Evolutionary conservation across 2,113 vertebrate species (phyloP).

Genomic region (Hemicordylus capensis): DNA sequence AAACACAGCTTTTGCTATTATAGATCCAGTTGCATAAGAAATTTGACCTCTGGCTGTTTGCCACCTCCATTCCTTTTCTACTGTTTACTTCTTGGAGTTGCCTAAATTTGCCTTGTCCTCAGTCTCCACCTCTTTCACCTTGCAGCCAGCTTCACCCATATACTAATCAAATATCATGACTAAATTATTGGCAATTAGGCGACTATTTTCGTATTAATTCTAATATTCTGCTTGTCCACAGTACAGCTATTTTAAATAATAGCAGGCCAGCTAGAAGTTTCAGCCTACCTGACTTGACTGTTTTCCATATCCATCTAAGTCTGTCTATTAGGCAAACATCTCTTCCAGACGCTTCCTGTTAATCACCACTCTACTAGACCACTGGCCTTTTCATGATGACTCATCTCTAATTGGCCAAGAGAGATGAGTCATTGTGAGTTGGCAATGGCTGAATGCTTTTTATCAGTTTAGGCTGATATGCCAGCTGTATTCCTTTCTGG

Average conservation of each 20-base stretch:
- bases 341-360: not conserved
- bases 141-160: not conserved
- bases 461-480: not conserved
- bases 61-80: not conserved
- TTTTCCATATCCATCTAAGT: too few species aligned
- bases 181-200: not conserved
- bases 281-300: not conserved
- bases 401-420: not conserved
- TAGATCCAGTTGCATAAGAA: not conserved
- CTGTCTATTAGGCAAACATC: not conserved
- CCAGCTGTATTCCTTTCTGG: not conserved
- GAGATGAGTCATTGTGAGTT: not conserved
- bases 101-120: not conserved
- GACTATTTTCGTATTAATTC: not conserved
- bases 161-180: not conserved
- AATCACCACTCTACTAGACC: not conserved
- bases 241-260: not conserved
- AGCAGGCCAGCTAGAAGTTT: not conserved
- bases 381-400: not conserved
- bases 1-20: constrained; percentile 3
- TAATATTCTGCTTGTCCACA: not conserved
- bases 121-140: not conserved
- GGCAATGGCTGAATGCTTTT: not conserved
- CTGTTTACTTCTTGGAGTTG: not conserved
- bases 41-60: not conserved